Evolutionary conservation across 2,797 vertebrate genomes (phyloP).

Genomic region (Emys orbicularis): DNA sequence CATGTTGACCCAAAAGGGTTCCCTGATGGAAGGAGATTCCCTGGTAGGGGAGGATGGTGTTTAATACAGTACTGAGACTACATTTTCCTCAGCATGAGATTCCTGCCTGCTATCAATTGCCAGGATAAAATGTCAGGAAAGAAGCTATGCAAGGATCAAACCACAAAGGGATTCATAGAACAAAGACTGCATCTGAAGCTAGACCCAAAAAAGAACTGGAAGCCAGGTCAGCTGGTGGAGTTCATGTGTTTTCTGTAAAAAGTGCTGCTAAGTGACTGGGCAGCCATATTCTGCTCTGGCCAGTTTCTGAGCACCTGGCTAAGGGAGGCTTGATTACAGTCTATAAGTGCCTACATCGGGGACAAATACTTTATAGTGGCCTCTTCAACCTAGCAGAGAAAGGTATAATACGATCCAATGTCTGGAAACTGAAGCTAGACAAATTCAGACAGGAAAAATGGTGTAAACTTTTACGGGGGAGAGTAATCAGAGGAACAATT

Average conservation of each 20-base stretch:
- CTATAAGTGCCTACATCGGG: no score
- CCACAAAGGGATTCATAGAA: background rate
- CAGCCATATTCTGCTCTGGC: background rate
- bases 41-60: background rate
- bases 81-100: background rate
- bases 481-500: background rate
- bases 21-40: background rate
- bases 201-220: background rate
- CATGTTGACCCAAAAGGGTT: background rate
- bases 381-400: background rate
- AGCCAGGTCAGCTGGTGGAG: background rate
- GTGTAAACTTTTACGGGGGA: background rate
- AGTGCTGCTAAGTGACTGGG: accelerated
- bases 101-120: background rate
- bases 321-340: no score
- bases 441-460: background rate
- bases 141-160: background rate
- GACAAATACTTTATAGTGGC: no score
- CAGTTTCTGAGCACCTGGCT: accelerated
- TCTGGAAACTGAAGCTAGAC: background rate
- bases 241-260: background rate
- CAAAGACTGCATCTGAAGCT: background rate
- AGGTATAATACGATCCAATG: background rate
- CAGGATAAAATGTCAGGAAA: background rate
- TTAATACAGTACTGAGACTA: accelerated